Evolutionary conservation across 1,140 invertebrate genomes (phyloP).

Genomic region (Agraylea sexmaculata): DNA sequence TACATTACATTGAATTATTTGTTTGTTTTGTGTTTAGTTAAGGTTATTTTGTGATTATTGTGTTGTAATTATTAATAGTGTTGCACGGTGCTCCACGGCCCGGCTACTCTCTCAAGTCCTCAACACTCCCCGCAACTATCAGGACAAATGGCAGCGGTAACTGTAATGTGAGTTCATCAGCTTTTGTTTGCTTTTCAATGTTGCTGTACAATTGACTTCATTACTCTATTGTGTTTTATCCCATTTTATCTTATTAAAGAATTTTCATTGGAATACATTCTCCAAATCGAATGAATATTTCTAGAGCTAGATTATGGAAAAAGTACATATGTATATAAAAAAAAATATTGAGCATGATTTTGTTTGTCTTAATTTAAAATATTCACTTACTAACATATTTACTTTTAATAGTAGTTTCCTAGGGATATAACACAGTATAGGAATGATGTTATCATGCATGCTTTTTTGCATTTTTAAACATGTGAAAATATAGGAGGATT

Average conservation of each 20-base stretch:
- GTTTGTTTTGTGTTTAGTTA: slow-evolving; percentile 18
- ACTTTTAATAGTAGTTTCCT: too few relatives aligned
- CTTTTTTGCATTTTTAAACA: too few relatives aligned
- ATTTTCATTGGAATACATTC: too few relatives aligned
- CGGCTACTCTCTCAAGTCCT: slow-evolving; percentile 62
- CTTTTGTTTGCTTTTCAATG: background rate
- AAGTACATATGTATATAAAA: too few relatives aligned
- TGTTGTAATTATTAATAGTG: slow-evolving; percentile 26
- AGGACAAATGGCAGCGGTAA: slow-evolving; percentile 23
- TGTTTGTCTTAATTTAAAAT: too few relatives aligned
- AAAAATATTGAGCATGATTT: too few relatives aligned
- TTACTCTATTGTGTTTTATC: background rate
- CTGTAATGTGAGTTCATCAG: slow-evolving; percentile 24
- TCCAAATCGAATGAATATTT: too few relatives aligned
- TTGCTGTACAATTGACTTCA: background rate
- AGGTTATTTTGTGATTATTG: slow-evolving; percentile 23
- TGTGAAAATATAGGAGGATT: too few relatives aligned
- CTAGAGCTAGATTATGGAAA: too few relatives aligned
- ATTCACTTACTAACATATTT: too few relatives aligned
- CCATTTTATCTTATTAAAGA: background rate
- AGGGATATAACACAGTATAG: too few relatives aligned
- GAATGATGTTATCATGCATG: too few relatives aligned
- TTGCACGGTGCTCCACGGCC: slow-evolving; percentile 50
- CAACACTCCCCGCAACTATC: slow-evolving; percentile 54
- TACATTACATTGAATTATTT: slow-evolving; percentile 8